Evolutionary conservation across 2,888 invertebrate species (phyloP).

Genomic region (Clanis bilineata): DNA sequence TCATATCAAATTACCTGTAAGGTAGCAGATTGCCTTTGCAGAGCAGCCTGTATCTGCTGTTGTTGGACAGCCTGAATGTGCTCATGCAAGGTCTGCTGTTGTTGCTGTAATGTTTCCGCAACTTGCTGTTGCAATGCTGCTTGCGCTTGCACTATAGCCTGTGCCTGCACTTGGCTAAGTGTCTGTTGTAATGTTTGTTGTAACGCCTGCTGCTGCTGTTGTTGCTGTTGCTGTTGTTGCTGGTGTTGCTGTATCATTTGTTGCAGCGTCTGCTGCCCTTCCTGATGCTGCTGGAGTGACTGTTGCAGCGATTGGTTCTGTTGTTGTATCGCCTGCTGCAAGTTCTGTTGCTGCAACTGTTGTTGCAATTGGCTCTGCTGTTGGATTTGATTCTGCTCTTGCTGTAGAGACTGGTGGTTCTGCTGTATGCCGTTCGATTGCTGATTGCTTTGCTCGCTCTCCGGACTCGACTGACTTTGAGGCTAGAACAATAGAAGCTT

Average conservation of each 20-base stretch:
- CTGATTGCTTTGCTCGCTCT: constrained; percentile 71
- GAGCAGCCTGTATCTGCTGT: constrained; percentile 75
- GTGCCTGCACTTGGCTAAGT: constrained; percentile 71
- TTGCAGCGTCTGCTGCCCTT: constrained; percentile 44
- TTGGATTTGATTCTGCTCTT: constrained; percentile 54
- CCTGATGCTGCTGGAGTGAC: constrained; percentile 52
- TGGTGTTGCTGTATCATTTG: constrained; percentile 53
- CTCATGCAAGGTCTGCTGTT: constrained; percentile 72
- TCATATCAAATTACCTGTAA: constrained; percentile 55
- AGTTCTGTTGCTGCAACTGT: constrained; percentile 57
- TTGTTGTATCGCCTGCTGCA: constrained; percentile 45
- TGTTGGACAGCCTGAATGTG: constrained; percentile 75
- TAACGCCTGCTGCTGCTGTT: constrained; percentile 55
- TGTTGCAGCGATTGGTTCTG: constrained; percentile 41
- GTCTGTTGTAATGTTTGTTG: constrained; percentile 68
- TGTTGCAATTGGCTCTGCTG: constrained; percentile 44
- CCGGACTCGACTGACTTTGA: constrained; percentile 76
- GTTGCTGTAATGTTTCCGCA: constrained; percentile 71
- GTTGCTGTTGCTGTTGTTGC: constrained; percentile 52
- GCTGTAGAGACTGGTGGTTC: constrained; percentile 62
- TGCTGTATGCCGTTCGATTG: constrained; percentile 74
- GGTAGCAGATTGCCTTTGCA: constrained; percentile 73
- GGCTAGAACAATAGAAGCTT: constrained; percentile 62
- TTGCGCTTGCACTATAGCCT: constrained; percentile 72
- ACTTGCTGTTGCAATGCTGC: constrained; percentile 74